phyloP scores from a whole-genome alignment of 2,888 invertebrate species.

The Ditylenchus weischeri region DNA sequence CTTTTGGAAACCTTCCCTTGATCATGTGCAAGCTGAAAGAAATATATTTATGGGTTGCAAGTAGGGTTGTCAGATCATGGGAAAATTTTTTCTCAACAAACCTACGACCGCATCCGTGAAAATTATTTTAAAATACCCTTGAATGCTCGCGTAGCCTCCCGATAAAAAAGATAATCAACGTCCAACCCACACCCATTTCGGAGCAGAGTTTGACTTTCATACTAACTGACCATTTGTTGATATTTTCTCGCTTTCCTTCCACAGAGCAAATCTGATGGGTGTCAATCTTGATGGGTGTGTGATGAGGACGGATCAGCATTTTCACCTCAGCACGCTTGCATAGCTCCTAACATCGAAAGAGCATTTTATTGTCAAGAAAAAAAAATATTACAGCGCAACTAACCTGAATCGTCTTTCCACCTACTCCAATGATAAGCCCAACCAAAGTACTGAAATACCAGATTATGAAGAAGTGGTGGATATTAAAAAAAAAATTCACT shows the following conservation, averaged over 20 bases:
- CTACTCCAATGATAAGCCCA: slow-evolving; percentile 57
- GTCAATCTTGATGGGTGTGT: slow-evolving; percentile 47
- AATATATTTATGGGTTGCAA: background rate
- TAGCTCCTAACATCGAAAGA: slow-evolving; percentile 42
- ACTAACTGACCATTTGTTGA: slow-evolving; percentile 46
- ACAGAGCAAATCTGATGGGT: slow-evolving; percentile 58
- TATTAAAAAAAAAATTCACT: too few relatives aligned
- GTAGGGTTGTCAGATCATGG: too few relatives aligned
- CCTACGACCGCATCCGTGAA: background rate
- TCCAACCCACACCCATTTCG: too few relatives aligned
- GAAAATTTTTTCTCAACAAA: too few relatives aligned
- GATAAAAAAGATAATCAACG: too few relatives aligned
- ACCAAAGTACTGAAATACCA: slow-evolving; percentile 42
- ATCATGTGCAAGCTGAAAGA: slow-evolving; percentile 44
- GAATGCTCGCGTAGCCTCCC: too few relatives aligned
- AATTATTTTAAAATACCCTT: background rate
- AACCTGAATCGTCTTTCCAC: slow-evolving; percentile 58
- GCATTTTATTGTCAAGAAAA: too few relatives aligned
- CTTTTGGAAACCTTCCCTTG: slow-evolving; percentile 54
- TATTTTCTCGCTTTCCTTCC: slow-evolving; percentile 56
- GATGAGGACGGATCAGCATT: slow-evolving; percentile 56
- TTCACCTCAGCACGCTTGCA: slow-evolving; percentile 52
- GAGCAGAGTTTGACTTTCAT: slow-evolving; percentile 22
- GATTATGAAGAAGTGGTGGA: too few relatives aligned
- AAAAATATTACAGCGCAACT: too few relatives aligned